Evolutionary conservation across 2,888 invertebrate species (phyloP), one percentile per base, ranked within the genome.

Genomic region (Coenonympha arcania): DNA sequence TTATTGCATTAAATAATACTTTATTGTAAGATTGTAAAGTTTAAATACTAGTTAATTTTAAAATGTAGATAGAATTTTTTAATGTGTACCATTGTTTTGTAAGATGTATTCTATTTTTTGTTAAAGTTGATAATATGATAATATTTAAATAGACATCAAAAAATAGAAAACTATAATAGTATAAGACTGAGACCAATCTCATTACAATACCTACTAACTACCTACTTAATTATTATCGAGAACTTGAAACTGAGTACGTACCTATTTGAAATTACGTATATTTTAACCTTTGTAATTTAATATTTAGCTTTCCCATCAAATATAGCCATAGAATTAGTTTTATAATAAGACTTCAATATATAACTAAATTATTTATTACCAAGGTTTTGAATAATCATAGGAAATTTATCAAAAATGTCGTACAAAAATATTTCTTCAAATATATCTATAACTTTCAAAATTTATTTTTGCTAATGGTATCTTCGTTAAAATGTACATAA

Each of bases 121-220:
- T 55, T 49, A 34, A 36, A 44, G 44, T 50, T 48, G 39, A 39
- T 54, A 47, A 42, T 15, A 33, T 3, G 4, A 24, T 39, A 45
- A 45, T 26, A 48, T 31, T 24, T 9, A 43, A 22, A 33, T 33
- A 43, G 19, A 40, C 6, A 16, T 9, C n/a, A 33, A 39, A 18
- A 39, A 22, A 20, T 45, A 47, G 47, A 49, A 46, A 46, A 52
- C 33, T 42, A 18, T 50, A 49, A 70, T 75, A 79, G 74, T 42
- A 69, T 77, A 79, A 79, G 78, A 79, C 79, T 79, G 79, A 79
- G 73, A 76, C 73, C 78, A 79, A 78, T 73, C 73, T 74, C 73
- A 71, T 71, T 60, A 55, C 58, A 57, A 36, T 43, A 34, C 18
- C 2, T 30, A 13, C 1, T 2, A 30, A 11, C n/a, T n/a, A n/a